These are phyloP conservation scores for Spialia ferax DNA, from an alignment of 2,888 invertebrate genomes.

Conservation along the genomic window DNA sequence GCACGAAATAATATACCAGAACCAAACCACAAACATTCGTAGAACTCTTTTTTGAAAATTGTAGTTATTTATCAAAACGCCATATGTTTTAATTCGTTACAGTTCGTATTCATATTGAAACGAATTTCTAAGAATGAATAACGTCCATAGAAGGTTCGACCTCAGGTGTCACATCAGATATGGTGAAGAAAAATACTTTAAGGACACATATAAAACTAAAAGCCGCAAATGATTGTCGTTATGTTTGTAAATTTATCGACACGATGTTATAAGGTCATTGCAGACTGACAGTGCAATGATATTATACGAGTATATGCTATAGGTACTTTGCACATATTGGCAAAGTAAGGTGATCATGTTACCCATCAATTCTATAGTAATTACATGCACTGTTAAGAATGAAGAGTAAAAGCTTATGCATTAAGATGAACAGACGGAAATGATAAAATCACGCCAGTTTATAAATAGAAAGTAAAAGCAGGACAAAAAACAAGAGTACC, in stretches of 20 bases:
- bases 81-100: conserved; percentile 16
- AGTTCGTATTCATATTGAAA: conserved; percentile 25
- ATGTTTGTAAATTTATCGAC: background rate
- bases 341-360: background rate
- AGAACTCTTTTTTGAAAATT: background rate
- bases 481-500: conserved; percentile 43
- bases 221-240: conserved; percentile 5
- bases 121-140: background rate
- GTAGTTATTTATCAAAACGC: conserved; percentile 7
- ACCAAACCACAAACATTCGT: too few species aligned
- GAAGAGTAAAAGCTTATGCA: background rate
- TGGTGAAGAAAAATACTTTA: conserved; percentile 52
- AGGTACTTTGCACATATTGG: too few species aligned
- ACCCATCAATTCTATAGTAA: background rate
- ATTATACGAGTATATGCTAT: too few species aligned
- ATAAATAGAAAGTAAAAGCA: conserved; percentile 39
- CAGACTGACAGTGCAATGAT: background rate
- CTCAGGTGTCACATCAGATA: conserved; percentile 58
- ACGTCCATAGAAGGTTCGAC: conserved; percentile 48
- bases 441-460: conserved; percentile 13
- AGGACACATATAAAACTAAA: conserved; percentile 49
- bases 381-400: background rate
- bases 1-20: too few species aligned
- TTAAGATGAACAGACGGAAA: conserved; percentile 3
- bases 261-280: background rate